Conservation (phyloP, 2,888 invertebrate genomes). For the Periphyllus acericola region DNA sequence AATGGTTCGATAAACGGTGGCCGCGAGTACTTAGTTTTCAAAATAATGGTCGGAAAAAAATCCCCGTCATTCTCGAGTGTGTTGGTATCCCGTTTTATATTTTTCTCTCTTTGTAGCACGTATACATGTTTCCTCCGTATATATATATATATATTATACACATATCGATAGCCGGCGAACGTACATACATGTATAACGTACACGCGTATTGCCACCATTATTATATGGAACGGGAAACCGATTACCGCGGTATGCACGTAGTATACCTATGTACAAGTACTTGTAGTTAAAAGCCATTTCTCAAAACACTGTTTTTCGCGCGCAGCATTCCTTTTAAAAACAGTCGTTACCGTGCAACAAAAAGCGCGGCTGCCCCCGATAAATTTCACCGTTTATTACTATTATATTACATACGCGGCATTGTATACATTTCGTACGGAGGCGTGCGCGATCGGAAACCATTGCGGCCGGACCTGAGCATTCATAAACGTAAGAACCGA, state of each 20-base stretch:
- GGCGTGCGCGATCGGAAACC: neutral
- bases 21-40: neutral
- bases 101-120: neutral
- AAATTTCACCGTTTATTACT: neutral
- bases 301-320: slow-evolving; percentile 4
- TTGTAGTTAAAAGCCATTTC: slow-evolving; percentile 23
- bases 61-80: neutral
- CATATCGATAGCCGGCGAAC: neutral
- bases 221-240: slow-evolving; percentile 1
- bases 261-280: too few relatives aligned
- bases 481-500: too few relatives aligned
- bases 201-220: neutral
- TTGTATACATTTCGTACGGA: neutral
- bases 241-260: neutral
- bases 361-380: neutral
- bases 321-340: neutral
- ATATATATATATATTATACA: too few relatives aligned
- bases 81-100: neutral
- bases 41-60: slow-evolving; percentile 27
- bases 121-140: too few relatives aligned
- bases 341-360: neutral
- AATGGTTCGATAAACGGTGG: neutral
- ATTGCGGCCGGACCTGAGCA: too few relatives aligned
- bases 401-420: too few relatives aligned
- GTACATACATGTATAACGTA: neutral